Base-by-base conservation (phyloP, 2,113 vertebrate genomes). In the Numenius arquata region DNA sequence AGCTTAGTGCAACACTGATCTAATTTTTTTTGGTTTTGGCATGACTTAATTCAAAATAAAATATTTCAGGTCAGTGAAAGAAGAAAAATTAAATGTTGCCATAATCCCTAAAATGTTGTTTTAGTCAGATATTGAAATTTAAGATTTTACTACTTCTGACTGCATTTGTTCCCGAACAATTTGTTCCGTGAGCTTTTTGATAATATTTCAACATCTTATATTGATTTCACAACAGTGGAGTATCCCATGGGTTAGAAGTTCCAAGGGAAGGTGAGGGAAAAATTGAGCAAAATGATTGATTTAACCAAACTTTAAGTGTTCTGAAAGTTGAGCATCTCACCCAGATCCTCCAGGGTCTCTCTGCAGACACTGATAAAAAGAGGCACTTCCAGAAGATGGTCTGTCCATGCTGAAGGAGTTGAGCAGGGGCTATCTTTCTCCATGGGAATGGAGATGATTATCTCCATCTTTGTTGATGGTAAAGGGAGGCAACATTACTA, bases 151-250 rank as follows among this genome's bases (percentile, higher is more conserved):
- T 87, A 78, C 27, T 85, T 89, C 27, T 91, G 89, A 78, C 61
- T 52, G 8, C 0, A 0, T 75, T 84, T 92, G 65, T 75, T 95
- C 62, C 77, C 0, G 8, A 92, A 68, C 65, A 95, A 61, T 45
- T 91, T 94, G 50, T 93, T 95, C 86, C 65, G 27, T 63, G 72
- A 93, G 47, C 16, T 94, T 85, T 88, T 47, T 89, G 65, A 72
- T 70, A 34, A 34, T 65, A 88, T 89, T 96, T 95, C 81, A 73
- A 41, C 13, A 61, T 77, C 50, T 79, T 65, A 9, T 41, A 16
- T 30, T 88, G 77, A 88, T 89, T 96, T 86, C 63, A 52, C 56
- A 90, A n/a, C 45, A 66, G 41, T 29, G 26, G 19, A 66, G 12
- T 16, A 73, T 83, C 72, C 79, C 58, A 45, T 25, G 71, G n/a